These are phyloP conservation scores for Eupleurogrammus muticus DNA, from an alignment of 2,797 vertebrate genomes.

Conservation along the genomic window DNA sequence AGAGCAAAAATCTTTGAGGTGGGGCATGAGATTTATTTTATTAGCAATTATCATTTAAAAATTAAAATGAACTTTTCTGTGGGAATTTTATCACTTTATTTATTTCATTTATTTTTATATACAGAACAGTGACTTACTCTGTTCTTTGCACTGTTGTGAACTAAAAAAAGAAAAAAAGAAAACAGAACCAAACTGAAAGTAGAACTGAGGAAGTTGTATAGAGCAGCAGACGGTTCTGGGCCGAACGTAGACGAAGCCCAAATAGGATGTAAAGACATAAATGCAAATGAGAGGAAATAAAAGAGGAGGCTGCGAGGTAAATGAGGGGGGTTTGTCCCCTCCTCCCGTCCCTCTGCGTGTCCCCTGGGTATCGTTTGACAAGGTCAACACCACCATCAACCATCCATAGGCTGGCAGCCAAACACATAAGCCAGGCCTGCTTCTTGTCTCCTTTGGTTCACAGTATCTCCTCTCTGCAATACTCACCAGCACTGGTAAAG, in stretches of 20 bases:
- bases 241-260: neutral
- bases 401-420: conserved; percentile 42
- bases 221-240: too few species aligned
- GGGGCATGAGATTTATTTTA: too few species aligned
- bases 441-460: conserved; percentile 49
- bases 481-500: neutral
- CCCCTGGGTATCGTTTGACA: conserved; percentile 63
- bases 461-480: neutral
- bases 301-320: conserved; percentile 20
- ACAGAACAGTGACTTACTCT: too few species aligned
- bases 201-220: neutral
- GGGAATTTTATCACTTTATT: too few species aligned
- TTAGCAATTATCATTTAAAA: too few species aligned
- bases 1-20: too few species aligned
- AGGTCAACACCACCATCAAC: conserved; percentile 66
- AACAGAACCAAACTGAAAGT: neutral
- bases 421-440: conserved; percentile 32
- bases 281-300: conserved; percentile 58
- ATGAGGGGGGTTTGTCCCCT: conserved; percentile 22
- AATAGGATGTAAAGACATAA: conserved; percentile 1
- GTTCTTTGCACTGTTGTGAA: too few species aligned
- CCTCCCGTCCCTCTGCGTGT: conserved; percentile 31
- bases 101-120: too few species aligned
- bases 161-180: too few species aligned
- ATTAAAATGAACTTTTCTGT: too few species aligned